phyloP scores from a whole-genome alignment of 1,140 invertebrate species.

The Zaprionus camerounensis region DNA sequence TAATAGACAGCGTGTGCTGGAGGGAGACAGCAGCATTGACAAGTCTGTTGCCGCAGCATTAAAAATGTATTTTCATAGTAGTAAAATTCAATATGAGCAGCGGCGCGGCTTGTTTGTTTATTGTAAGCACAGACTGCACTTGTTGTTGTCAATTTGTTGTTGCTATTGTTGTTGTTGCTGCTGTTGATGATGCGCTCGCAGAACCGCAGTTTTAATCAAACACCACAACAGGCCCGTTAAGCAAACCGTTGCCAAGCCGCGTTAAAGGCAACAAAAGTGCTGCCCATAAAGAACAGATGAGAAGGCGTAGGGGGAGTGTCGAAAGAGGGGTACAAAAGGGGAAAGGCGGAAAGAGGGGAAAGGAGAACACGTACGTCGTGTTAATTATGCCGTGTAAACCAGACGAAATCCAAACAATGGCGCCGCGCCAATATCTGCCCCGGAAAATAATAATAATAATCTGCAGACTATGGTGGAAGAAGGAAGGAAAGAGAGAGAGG shows the following conservation, averaged over 20 bases:
- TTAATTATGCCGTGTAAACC: slow-evolving; percentile 68
- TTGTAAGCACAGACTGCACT: not conserved
- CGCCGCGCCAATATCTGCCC: slow-evolving; percentile 48
- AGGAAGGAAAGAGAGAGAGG: no score
- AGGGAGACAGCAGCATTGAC: not conserved
- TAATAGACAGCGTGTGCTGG: not conserved
- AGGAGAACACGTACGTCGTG: slow-evolving; percentile 9
- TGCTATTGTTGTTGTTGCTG: slow-evolving; percentile 23
- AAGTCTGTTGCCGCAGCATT: slow-evolving; percentile 39
- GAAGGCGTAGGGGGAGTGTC: not conserved
- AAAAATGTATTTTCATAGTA: slow-evolving; percentile 58
- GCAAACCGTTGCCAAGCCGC: slow-evolving; percentile 35
- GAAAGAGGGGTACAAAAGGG: not conserved
- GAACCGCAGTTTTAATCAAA: slow-evolving; percentile 55
- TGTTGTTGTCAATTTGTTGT: slow-evolving; percentile 17
- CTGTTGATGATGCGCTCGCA: slow-evolving; percentile 45
- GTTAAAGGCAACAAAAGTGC: slow-evolving; percentile 54
- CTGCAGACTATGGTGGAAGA: no score
- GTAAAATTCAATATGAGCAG: slow-evolving; percentile 48
- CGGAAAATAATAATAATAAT: slow-evolving; percentile 30
- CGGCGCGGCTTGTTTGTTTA: slow-evolving; percentile 53
- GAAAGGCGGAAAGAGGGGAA: no score
- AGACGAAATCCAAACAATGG: slow-evolving; percentile 52
- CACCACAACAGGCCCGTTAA: slow-evolving; percentile 15
- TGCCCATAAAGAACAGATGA: slow-evolving; percentile 52